Evolutionary conservation across 2,113 vertebrate genomes (phyloP), one percentile per base, ranked within the genome.

Genomic region (Dissostichus mawsoni): DNA sequence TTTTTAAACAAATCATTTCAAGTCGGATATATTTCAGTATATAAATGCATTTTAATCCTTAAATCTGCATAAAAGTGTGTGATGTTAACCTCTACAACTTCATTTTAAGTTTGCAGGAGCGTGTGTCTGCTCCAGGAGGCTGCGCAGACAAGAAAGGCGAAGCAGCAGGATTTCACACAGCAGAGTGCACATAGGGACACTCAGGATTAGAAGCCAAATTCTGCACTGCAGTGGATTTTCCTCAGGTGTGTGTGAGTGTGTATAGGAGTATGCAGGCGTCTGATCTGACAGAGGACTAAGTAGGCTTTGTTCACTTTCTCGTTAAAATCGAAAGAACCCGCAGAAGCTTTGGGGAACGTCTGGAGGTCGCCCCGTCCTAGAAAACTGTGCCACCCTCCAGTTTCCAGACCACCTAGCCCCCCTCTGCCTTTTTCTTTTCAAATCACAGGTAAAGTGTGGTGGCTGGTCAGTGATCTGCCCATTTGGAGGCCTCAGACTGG

Each of bases 181-280:
- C 2, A 25, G 65, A 50, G 69, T 57, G 59, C 56, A 75, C 64
- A 33, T 48, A 8, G 25, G 80, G 88, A 4, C 23, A 41, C 62
- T 47, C 69, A 11, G 55, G 53, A 50, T 29, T 45, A 62, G 18
- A 84, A 80, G 62, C 76, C 74, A 73, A 80, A 82, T 59, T 74
- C 82, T 89, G 85, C 86, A 89, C 74, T 89, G 87, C 82, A 83
- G 87, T 80, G 83, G 76, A 78, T 84, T 72, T 41, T 81, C 36
- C 76, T 79, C 81, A 78, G 70, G 81, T 87, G 86, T 58, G 55
- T 33, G 13, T 36, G 76, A 57, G 14, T 18, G 33, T 23, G 61
- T 25, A 59, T 29, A 14, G 13, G n/a, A 2, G 47, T 33, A 14
- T 41, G 16, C 44, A 36, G 23, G 14, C 56, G 71, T 76, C 12